phyloP scores from a whole-genome alignment of 1,140 invertebrate species.

The Drosophila mauritiana region DNA sequence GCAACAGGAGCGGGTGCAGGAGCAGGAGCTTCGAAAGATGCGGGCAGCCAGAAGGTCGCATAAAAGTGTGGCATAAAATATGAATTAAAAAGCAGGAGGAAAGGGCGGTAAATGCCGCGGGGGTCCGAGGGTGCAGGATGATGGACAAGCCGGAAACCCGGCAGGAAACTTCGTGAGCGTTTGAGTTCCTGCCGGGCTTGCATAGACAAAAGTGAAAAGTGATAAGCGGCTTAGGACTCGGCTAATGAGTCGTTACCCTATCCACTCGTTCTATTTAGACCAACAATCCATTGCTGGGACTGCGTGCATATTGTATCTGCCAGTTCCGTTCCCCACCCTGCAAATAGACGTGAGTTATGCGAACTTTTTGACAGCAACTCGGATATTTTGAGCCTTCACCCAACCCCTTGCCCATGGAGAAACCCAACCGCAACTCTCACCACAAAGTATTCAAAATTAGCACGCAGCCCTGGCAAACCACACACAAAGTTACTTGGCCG shows the following conservation, averaged over 20 bases:
- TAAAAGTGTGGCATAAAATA: slow-evolving; percentile 22
- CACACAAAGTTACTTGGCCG: slow-evolving; percentile 41
- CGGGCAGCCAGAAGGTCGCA: slow-evolving; percentile 22
- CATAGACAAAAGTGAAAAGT: slow-evolving; percentile 28
- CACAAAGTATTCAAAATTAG: slow-evolving; percentile 68
- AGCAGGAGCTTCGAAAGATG: slow-evolving; percentile 17
- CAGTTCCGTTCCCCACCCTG: neutral
- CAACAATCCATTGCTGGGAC: slow-evolving; percentile 4
- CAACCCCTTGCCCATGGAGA: neutral
- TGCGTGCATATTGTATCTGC: slow-evolving; percentile 15
- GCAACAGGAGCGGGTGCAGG: too few relatives aligned
- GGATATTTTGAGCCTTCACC: slow-evolving; percentile 7
- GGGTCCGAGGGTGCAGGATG: slow-evolving; percentile 10
- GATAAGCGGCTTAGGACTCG: slow-evolving; percentile 43
- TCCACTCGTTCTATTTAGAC: neutral
- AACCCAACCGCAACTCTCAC: slow-evolving; percentile 20
- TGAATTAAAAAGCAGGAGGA: slow-evolving; percentile 27
- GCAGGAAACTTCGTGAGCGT: slow-evolving; percentile 22
- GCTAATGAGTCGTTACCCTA: slow-evolving; percentile 18
- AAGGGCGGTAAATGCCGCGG: slow-evolving; percentile 1
- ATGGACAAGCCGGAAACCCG: slow-evolving; percentile 15
- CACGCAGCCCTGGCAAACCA: slow-evolving; percentile 45
- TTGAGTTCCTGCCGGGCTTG: slow-evolving; percentile 32
- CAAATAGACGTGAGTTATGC: slow-evolving; percentile 26
- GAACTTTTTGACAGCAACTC: slow-evolving; percentile 47